Evolutionary conservation across 2,113 vertebrate species (phyloP).

Genomic region (Dasyurus viverrinus): DNA sequence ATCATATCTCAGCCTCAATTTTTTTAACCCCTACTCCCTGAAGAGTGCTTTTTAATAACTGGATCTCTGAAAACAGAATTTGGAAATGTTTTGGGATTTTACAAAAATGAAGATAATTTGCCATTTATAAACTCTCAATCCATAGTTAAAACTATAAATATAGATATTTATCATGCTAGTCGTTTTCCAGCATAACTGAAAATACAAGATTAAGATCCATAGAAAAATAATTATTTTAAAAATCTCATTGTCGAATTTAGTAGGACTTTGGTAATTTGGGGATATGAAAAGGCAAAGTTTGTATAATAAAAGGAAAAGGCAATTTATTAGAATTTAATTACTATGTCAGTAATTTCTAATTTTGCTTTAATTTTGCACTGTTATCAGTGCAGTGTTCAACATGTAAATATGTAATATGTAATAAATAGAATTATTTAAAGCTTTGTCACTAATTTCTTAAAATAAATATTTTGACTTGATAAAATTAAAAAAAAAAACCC

Average conservation of each 20-base stretch:
- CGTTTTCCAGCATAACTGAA: conserved; percentile 29
- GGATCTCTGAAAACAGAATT: conserved; percentile 68
- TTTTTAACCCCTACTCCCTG: background rate
- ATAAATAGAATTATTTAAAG: background rate
- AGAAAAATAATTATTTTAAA: background rate
- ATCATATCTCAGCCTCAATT: conserved; percentile 62
- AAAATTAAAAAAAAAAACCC: background rate
- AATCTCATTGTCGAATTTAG: background rate
- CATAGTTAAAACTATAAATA: conserved; percentile 69
- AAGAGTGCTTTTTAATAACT: conserved; percentile 71
- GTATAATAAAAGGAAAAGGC: background rate
- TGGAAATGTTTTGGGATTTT: conserved; percentile 61
- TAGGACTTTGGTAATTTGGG: background rate
- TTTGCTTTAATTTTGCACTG: too few species aligned
- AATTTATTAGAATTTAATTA: background rate
- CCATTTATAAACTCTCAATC: conserved; percentile 54
- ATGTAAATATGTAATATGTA: background rate
- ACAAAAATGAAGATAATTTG: conserved; percentile 59
- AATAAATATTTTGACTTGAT: background rate
- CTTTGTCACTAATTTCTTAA: background rate
- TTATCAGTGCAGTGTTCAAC: background rate
- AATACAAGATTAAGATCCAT: conserved; percentile 31
- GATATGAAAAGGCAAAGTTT: background rate
- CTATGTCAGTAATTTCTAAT: background rate
- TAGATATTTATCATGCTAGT: conserved; percentile 41